These are phyloP conservation scores for Lophura nycthemera DNA, from an alignment of 2,113 vertebrate species.

Conservation along the genomic window DNA sequence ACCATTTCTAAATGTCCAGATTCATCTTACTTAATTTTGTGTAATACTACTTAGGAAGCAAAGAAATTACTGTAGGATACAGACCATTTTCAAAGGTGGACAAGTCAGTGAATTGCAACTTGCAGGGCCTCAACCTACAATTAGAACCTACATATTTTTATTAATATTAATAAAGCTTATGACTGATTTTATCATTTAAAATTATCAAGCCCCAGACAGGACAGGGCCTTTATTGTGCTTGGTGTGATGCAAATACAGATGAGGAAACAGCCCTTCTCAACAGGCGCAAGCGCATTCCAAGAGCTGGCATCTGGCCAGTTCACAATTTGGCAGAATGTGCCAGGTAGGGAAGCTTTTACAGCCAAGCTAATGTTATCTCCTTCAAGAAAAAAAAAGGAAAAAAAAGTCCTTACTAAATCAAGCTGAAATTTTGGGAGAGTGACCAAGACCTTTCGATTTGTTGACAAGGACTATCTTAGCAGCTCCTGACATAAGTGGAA, in stretches of 20 bases:
- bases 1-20: background rate
- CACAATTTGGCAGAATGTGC: background rate
- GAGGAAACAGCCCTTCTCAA: background rate
- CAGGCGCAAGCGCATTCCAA: background rate
- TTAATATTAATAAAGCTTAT: background rate
- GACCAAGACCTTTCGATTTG: background rate
- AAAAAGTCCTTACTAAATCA: background rate
- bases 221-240: background rate
- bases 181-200: background rate
- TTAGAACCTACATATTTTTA: conserved; percentile 4
- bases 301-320: background rate
- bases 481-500: background rate
- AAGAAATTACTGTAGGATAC: background rate
- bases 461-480: background rate
- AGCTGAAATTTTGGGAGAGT: background rate
- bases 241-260: background rate
- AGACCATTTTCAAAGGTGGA: background rate
- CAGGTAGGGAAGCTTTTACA: background rate
- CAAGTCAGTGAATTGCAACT: background rate
- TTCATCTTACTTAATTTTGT: conserved; percentile 9
- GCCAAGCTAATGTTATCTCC: background rate
- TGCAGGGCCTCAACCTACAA: background rate
- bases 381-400: background rate
- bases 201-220: background rate
- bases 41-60: background rate